Conservation (phyloP, 2,113 vertebrate genomes). For the Boleophthalmus pectinirostris region DNA sequence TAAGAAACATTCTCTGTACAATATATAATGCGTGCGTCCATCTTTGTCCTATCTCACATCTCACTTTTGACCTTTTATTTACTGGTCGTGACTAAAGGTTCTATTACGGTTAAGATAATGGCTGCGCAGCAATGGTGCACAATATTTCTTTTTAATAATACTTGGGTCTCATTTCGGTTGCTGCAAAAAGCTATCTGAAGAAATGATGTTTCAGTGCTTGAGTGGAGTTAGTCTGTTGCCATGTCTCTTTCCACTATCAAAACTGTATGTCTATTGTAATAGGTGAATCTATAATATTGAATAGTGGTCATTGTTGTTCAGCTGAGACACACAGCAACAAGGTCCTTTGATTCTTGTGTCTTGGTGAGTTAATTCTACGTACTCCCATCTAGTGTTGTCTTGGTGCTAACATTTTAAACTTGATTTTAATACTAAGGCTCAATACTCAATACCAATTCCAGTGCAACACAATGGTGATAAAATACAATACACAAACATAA, state of each 20-base stretch:
- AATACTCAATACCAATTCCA: too few relatives aligned
- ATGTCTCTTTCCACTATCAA: background rate
- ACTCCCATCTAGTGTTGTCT: too few relatives aligned
- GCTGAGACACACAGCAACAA: too few relatives aligned
- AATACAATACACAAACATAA: too few relatives aligned
- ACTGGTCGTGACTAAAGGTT: background rate
- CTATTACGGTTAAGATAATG: background rate
- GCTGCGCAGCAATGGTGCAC: background rate
- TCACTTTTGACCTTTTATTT: slow-evolving; percentile 27
- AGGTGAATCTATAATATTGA: background rate
- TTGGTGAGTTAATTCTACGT: too few relatives aligned
- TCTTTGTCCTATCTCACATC: slow-evolving; percentile 19
- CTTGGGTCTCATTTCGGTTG: background rate
- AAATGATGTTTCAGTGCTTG: background rate
- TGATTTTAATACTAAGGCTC: too few relatives aligned
- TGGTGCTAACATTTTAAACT: too few relatives aligned
- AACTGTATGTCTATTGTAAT: background rate
- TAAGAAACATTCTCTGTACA: slow-evolving; percentile 13
- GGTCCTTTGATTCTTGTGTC: too few relatives aligned
- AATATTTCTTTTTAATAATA: background rate
- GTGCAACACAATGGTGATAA: too few relatives aligned
- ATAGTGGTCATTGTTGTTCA: too few relatives aligned
- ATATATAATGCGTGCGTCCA: slow-evolving; percentile 38
- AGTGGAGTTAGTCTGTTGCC: background rate
- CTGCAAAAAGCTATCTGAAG: background rate